phyloP scores from a whole-genome alignment of 2,888 invertebrate genomes.

The Gymnocheta viridis region DNA sequence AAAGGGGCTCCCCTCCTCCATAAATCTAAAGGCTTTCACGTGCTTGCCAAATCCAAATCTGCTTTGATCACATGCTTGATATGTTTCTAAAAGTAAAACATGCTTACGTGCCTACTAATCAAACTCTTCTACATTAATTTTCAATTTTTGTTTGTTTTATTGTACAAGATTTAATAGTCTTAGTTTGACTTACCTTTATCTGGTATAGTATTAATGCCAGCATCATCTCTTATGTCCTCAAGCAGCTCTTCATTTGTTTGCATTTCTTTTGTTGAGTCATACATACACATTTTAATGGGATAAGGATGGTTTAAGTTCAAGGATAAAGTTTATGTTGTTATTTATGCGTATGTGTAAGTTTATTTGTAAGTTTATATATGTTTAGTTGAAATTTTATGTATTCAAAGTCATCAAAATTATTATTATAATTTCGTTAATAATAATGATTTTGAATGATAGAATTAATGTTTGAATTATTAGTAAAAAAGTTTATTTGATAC shows the following conservation, averaged over 20 bases:
- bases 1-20: no score
- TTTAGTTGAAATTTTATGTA: slow-evolving; percentile 43
- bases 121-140: background rate
- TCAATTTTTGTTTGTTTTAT: no score
- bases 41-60: background rate
- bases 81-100: background rate
- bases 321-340: background rate
- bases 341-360: background rate
- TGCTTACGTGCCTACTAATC: background rate
- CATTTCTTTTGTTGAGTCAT: slow-evolving; percentile 75
- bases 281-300: background rate
- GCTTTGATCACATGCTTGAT: background rate
- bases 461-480: background rate
- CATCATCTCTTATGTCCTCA: slow-evolving; percentile 82
- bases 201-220: slow-evolving; percentile 80
- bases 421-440: slow-evolving; percentile 10
- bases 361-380: background rate
- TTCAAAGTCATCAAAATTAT: slow-evolving; percentile 38
- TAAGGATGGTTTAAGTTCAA: background rate
- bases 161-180: background rate
- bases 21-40: background rate
- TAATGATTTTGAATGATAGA: slow-evolving; percentile 6
- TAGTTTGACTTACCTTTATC: slow-evolving; percentile 79
- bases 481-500: slow-evolving; percentile 1
- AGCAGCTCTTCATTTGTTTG: slow-evolving; percentile 82